phyloP scores from a whole-genome alignment of 2,113 vertebrate genomes.

The Xiphophorus maculatus region DNA sequence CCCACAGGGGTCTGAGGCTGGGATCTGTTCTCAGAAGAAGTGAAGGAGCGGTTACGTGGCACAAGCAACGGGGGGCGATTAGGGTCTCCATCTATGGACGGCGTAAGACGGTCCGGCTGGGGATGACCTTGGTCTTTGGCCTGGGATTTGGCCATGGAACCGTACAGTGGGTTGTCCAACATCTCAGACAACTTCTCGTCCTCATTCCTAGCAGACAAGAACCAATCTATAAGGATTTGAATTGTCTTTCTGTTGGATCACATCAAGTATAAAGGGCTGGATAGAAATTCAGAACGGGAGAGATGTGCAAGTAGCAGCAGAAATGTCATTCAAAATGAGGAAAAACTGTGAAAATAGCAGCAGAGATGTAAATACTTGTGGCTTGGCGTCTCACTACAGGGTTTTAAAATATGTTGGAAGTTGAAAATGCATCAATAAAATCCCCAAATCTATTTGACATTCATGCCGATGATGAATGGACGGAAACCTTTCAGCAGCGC shows the following conservation, averaged over 20 bases:
- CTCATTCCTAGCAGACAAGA: constrained; percentile 65
- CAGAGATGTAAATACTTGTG: not conserved
- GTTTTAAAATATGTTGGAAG: not conserved
- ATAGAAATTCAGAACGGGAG: no score
- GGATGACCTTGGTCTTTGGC: constrained; percentile 82
- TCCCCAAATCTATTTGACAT: not conserved
- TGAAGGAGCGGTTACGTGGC: constrained; percentile 87
- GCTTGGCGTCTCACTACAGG: not conserved
- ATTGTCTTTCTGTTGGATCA: constrained; percentile 12
- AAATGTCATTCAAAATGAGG: no score
- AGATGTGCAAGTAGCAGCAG: no score
- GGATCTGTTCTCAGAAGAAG: constrained; percentile 83
- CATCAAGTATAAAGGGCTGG: not conserved
- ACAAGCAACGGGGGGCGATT: constrained; percentile 78
- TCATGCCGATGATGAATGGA: not conserved
- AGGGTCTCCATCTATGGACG: constrained; percentile 78
- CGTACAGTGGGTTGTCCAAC: constrained; percentile 96
- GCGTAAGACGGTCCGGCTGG: constrained; percentile 78
- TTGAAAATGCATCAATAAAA: not conserved
- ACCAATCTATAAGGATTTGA: not conserved
- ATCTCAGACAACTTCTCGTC: constrained; percentile 83
- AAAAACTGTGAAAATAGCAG: no score
- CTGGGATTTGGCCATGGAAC: constrained; percentile 77
- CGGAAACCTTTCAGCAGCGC: not conserved
- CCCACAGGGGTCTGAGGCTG: constrained; percentile 11